Base-by-base conservation (phyloP, 2,113 vertebrate species). In the Phalacrocorax aristotelis region DNA sequence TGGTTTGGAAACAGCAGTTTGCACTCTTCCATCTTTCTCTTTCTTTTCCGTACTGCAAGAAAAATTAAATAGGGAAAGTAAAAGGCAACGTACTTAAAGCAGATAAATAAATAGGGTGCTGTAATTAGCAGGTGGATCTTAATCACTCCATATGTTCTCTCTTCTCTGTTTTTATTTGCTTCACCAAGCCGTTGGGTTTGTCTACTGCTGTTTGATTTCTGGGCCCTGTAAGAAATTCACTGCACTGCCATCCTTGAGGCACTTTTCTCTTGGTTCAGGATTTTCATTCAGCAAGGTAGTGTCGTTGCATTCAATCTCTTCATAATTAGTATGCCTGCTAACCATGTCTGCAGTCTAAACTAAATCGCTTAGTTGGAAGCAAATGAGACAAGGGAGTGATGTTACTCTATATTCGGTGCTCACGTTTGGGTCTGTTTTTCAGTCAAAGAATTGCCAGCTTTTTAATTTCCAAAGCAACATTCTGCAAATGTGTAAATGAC, bases 401-500 rank as follows among this genome's bases (percentile, higher is more conserved):
- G 80, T 61, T 94, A 55, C 83, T 91, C 91, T 87, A 83, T 82
- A 91, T 83, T 95, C 91, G 52, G 51, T 77, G 69, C 60, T 96
- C 90, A 78, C 2, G 54, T 62, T 91, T 85, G 22, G 27, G 55
- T 91, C 69, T 85, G 81, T 46, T 90, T 96, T 80, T 75, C 62
- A 55, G 58, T 87, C 66, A 83, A 69, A 91, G 72, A 80, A 87
- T 94, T 90, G 38, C 86, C 80, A 92, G 48, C 49, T 64, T 72
- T 90, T 93, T 57, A 29, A n/a, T 74, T 95, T 94, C 58, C n/a
- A 51, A 81, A 88, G 77, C 89, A 96, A 60, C 74, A 20, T 96
- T 94, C 83, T 86, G 93, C 72, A 88, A 16, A 97, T 29, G 88
- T 93, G 95, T 95, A 93, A 97, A 90, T 90, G 95, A 95, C 93